Evolutionary conservation across 2,113 vertebrate genomes (phyloP).

Genomic region (Podarcis raffonei): DNA sequence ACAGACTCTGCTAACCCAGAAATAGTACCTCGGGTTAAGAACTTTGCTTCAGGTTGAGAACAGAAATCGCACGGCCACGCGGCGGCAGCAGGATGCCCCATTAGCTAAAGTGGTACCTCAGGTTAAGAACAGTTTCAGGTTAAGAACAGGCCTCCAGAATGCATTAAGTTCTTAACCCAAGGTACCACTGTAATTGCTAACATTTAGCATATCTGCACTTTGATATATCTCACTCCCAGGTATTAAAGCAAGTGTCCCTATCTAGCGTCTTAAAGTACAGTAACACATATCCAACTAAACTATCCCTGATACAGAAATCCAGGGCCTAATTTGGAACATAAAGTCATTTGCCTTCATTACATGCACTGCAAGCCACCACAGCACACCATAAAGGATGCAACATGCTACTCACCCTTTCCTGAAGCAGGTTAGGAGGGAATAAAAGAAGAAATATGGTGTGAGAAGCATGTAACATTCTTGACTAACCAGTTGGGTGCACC

Average conservation of each 20-base stretch:
- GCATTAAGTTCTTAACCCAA: no score
- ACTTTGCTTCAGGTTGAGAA: no score
- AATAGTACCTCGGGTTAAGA: no score
- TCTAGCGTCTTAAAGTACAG: neutral
- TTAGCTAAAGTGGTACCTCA: no score
- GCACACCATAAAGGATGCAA: neutral
- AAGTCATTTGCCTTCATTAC: neutral
- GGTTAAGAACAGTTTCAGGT: no score
- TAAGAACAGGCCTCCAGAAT: no score
- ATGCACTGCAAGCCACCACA: neutral
- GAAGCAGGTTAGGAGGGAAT: constrained; percentile 22
- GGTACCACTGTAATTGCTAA: no score
- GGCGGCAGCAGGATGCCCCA: no score
- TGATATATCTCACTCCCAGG: neutral
- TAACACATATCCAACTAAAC: neutral
- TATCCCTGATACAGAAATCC: neutral
- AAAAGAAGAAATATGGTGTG: constrained; percentile 51
- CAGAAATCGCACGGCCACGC: no score
- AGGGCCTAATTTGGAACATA: neutral
- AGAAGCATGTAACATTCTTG: accelerated
- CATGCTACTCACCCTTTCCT: constrained; percentile 70
- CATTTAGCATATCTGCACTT: neutral
- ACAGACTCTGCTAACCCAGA: no score
- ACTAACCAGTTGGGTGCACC: constrained; percentile 4
- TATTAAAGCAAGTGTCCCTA: neutral